A percentile compares a stretch with the other conserved stretches of the same genome.
Conservation (phyloP, 2,797 vertebrate species). For the Semaprochilodus insignis region DNA sequence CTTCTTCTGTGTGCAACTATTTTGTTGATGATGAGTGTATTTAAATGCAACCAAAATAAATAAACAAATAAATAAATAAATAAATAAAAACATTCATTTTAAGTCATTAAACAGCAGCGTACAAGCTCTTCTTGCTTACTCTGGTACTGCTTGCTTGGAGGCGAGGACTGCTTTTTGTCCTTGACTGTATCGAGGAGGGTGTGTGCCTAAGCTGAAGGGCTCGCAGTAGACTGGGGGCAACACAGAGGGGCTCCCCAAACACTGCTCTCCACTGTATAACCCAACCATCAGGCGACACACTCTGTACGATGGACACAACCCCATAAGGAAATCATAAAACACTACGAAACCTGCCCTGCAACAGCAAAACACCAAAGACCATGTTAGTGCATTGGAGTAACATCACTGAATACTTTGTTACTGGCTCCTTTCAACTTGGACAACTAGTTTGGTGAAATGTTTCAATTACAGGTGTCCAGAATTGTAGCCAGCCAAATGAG, state of each 20-base stretch:
- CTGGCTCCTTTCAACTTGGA: neutral
- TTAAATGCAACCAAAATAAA: too few species aligned
- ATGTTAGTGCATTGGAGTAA: neutral
- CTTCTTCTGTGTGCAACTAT: too few species aligned
- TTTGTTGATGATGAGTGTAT: too few species aligned
- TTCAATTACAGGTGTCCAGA: neutral
- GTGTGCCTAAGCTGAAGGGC: conserved; percentile 43
- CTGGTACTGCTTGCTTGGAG: conserved; percentile 64
- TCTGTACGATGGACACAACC: conserved; percentile 59
- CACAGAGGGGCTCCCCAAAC: conserved; percentile 56
- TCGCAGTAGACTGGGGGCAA: conserved; percentile 65
- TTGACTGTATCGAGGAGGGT: conserved; percentile 36
- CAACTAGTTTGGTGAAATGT: neutral
- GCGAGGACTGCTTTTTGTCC: conserved; percentile 60
- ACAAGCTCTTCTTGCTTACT: conserved; percentile 39
- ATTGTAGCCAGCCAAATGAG: neutral
- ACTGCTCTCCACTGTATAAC: conserved; percentile 59
- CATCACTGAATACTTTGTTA: neutral
- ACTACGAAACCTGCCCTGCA: conserved; percentile 67
- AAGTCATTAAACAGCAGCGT: neutral
- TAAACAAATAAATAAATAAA: too few species aligned
- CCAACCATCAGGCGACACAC: conserved; percentile 62
- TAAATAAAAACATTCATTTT: too few species aligned
- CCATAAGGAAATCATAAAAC: conserved; percentile 70
- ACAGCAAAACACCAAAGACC: neutral